Evolutionary conservation across 2,888 invertebrate genomes (phyloP), one percentile per base, ranked within the genome.

Genomic region (Phania funesta): DNA sequence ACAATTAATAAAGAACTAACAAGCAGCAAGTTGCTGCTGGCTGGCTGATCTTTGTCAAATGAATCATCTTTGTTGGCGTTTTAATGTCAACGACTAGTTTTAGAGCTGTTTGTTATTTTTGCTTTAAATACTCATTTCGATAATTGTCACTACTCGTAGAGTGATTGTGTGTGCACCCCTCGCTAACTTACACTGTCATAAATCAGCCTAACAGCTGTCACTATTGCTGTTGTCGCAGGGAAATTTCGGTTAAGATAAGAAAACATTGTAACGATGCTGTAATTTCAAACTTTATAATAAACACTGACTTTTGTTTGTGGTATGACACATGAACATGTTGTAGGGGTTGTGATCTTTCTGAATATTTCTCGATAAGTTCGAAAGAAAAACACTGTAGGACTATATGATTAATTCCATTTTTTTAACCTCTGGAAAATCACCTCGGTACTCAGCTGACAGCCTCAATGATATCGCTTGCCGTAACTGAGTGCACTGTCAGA

Each of bases 141-240:
- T 71, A 71, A 64, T 70, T 70, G 54, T 64, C 48, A 26, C 68
- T 70, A 52, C 32, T 41, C n/a, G n/a, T n/a, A n/a, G n/a, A n/a
- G 32, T 44, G 38, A 26, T 8, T 60, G 44, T 3, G 5, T 16
- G 24, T 26, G 62, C 52, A 29, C 73, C 62, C 50, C 18, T 60
- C 16, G 58, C 4, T 7, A 11, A 13, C 22, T 32, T 50, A 29
- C 16, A 11, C 24, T 16, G 64, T 70, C 78, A 82, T 82, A 82
- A 82, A 82, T 82, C 82, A 82, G 65, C 74, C 35, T 48, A 78
- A 77, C 73, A 73, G 56, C 71, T 79, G 78, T 79, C 78, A 79
- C 71, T 73, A 29, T 20, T 71, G 52, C 29, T 32, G 41, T 48
- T 73, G 71, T 79, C 78, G 58, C 29, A 64, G n/a, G 20, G 32